Evolutionary conservation across 1,140 invertebrate genomes (phyloP).

Genomic region (Drosophila simulans): DNA sequence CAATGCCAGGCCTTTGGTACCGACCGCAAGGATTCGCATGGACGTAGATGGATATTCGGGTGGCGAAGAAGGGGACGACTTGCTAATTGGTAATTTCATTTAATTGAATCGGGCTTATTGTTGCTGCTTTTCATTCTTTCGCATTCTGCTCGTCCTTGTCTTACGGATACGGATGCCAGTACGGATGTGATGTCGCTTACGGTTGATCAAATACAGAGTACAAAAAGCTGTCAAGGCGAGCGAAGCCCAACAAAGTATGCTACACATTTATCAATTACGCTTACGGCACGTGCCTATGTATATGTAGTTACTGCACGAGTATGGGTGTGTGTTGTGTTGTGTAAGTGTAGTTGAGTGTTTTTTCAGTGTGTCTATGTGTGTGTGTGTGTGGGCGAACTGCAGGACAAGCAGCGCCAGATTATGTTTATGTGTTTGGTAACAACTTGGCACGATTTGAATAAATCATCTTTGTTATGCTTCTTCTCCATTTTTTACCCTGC

Average conservation of each 20-base stretch:
- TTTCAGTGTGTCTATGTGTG: slow-evolving; percentile 2
- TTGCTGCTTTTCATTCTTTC: no score
- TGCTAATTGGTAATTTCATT: slow-evolving; percentile 51
- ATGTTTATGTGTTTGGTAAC: slow-evolving; percentile 52
- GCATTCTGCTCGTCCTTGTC: slow-evolving; percentile 7
- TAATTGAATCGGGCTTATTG: slow-evolving; percentile 34
- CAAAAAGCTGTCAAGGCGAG: slow-evolving; percentile 60
- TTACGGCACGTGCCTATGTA: slow-evolving; percentile 40
- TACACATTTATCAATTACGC: slow-evolving; percentile 67
- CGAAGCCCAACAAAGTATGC: slow-evolving; percentile 80
- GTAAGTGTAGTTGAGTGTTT: background rate
- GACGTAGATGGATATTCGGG: background rate
- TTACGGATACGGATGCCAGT: slow-evolving; percentile 26
- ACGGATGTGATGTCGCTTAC: slow-evolving; percentile 46
- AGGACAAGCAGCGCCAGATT: slow-evolving; percentile 45
- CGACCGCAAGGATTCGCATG: slow-evolving; percentile 14
- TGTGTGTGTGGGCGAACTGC: slow-evolving; percentile 38
- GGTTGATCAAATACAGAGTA: slow-evolving; percentile 45
- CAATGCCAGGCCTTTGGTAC: background rate
- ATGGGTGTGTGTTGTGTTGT: background rate
- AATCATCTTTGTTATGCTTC: slow-evolving; percentile 46
- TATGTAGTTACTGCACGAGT: slow-evolving; percentile 26
- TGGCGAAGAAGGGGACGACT: background rate
- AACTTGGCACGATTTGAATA: slow-evolving; percentile 52
- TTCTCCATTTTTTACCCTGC: slow-evolving; percentile 23